A percentile compares a stretch with the other conserved stretches of the same genome.
Conservation (phyloP, 2,113 vertebrate species). For the Gambusia holbrooki region DNA sequence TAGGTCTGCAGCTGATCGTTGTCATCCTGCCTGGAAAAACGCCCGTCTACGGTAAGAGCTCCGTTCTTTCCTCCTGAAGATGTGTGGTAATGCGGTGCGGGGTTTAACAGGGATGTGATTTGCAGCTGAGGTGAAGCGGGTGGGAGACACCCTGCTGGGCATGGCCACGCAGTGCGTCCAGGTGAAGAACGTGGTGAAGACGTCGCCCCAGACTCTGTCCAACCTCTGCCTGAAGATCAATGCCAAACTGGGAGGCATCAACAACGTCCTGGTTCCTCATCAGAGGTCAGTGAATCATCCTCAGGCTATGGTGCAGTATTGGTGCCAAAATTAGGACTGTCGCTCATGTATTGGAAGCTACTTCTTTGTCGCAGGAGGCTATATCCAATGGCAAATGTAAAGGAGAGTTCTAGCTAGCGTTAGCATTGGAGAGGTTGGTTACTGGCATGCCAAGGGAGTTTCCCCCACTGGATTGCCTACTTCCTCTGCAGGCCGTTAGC, state of each 20-base stretch:
- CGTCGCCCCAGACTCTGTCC: slow-evolving; percentile 96
- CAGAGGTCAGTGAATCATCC: slow-evolving; percentile 84
- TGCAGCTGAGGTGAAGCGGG: slow-evolving; percentile 96
- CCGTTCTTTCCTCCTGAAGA: no score
- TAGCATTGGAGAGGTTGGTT: no score
- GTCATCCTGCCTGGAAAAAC: slow-evolving; percentile 98
- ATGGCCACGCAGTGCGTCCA: slow-evolving; percentile 99
- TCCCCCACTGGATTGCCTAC: no score
- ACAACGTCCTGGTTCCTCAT: slow-evolving; percentile 98
- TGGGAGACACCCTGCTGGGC: slow-evolving; percentile 95
- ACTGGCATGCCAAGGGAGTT: no score
- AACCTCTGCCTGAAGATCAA: slow-evolving; percentile 99
- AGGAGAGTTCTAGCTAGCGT: no score
- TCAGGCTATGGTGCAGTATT: no score
- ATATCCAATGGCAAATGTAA: no score
- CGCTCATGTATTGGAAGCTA: no score
- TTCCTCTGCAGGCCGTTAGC: no score
- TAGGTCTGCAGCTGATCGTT: slow-evolving; percentile 97
- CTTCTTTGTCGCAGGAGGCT: no score
- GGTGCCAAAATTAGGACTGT: no score
- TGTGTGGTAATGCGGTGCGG: no score
- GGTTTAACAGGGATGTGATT: not conserved
- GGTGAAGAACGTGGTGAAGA: slow-evolving; percentile 99
- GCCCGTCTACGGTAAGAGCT: slow-evolving; percentile 90
- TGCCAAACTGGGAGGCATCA: slow-evolving; percentile 97